A percentile compares a stretch with the other conserved stretches of the same genome.
phyloP scores from a whole-genome alignment of 2,797 vertebrate species.

The Discoglossus pictus region DNA sequence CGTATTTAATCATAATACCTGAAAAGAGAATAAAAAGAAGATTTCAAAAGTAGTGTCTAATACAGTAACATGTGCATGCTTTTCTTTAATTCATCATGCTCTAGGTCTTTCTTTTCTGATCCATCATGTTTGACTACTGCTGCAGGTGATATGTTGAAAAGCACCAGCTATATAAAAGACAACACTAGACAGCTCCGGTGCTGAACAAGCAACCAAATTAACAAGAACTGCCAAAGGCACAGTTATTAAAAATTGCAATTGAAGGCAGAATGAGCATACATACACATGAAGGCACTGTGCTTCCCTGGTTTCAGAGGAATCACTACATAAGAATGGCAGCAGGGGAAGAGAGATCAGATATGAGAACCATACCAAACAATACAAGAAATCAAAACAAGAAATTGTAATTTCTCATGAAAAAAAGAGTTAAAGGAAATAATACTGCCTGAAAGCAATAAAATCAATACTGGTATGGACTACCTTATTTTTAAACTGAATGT shows the following conservation, averaged over 20 bases:
- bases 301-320: no score
- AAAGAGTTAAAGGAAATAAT: no score
- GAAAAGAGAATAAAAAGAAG: background rate
- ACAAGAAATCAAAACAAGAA: no score
- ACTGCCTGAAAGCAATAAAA: no score
- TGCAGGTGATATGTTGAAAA: conserved; percentile 41
- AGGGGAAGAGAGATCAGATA: no score
- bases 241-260: conserved; percentile 36
- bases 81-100: conserved; percentile 14
- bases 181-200: conserved; percentile 36
- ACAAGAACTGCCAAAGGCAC: conserved; percentile 38
- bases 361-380: no score
- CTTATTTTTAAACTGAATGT: no score
- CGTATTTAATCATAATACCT: background rate
- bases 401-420: no score
- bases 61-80: conserved; percentile 5
- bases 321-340: no score
- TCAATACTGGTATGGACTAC: no score
- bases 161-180: conserved; percentile 34
- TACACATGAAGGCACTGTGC: conserved; percentile 14
- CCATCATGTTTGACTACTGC: conserved; percentile 34
- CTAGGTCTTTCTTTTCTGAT: conserved; percentile 28
- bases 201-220: conserved; percentile 45
- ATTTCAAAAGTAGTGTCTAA: background rate
- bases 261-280: conserved; percentile 29